Evolutionary conservation across 2,888 invertebrate species (phyloP).

Genomic region (Willowsia nigromaculata): DNA sequence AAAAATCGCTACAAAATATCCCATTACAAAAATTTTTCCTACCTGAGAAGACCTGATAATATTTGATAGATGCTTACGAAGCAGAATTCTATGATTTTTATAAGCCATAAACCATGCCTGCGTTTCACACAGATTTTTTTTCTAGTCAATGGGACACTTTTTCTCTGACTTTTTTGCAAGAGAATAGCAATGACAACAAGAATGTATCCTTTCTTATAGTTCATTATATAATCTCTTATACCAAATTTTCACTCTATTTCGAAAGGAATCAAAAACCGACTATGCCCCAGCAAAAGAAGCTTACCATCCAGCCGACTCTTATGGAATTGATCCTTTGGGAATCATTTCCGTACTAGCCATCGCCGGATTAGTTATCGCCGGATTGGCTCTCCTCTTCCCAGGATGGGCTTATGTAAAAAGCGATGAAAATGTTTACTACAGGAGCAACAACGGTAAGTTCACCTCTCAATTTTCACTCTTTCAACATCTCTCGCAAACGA

Average conservation of each 20-base stretch:
- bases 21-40: neutral
- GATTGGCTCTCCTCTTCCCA: conserved; percentile 78
- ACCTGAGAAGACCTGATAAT: neutral
- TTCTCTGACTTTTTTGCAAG: neutral
- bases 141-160: neutral
- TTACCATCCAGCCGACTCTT: conserved; percentile 78
- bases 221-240: neutral
- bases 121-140: too few species aligned
- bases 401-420: conserved; percentile 79
- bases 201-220: neutral
- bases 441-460: conserved; percentile 77
- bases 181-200: neutral
- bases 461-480: neutral
- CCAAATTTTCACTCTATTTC: neutral
- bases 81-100: neutral
- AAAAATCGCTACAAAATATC: neutral
- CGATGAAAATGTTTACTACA: conserved; percentile 79
- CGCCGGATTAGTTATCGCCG: conserved; percentile 79
- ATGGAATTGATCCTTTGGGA: conserved; percentile 79
- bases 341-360: conserved; percentile 79
- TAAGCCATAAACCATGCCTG: too few species aligned
- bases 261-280: conserved; percentile 77
- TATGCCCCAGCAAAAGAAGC: conserved; percentile 76
- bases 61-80: neutral
- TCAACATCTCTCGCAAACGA: too few species aligned